These are phyloP conservation scores for Anarrhichthys ocellatus DNA, from an alignment of 2,113 vertebrate genomes.

Conservation along the genomic window DNA sequence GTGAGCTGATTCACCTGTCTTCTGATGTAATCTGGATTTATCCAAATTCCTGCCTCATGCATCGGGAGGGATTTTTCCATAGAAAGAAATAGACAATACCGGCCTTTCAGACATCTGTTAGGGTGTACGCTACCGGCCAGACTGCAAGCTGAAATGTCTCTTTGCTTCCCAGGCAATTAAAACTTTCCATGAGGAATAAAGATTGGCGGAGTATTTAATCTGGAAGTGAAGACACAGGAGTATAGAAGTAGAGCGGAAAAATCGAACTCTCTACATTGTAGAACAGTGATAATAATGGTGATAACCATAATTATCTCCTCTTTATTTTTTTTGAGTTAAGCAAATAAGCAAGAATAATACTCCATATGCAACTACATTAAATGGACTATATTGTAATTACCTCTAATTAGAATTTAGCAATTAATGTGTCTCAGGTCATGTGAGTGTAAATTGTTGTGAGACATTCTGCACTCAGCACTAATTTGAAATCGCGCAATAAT, in stretches of 20 bases:
- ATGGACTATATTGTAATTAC: constrained; percentile 60
- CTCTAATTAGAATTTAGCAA: constrained; percentile 70
- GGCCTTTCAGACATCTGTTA: constrained; percentile 31
- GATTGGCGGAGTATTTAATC: constrained; percentile 57
- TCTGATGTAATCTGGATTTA: constrained; percentile 71
- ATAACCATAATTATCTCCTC: constrained; percentile 28
- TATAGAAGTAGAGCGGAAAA: constrained; percentile 25
- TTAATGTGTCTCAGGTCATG: constrained; percentile 68
- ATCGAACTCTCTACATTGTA: constrained; percentile 32
- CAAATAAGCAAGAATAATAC: constrained; percentile 25
- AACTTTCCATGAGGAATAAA: constrained; percentile 62
- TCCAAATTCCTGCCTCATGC: constrained; percentile 60
- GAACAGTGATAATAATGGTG: neutral
- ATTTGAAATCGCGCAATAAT: constrained; percentile 74
- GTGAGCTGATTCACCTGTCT: constrained; percentile 68
- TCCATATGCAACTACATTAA: constrained; percentile 11
- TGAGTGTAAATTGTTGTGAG: constrained; percentile 71
- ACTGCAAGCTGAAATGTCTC: constrained; percentile 42
- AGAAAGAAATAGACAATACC: constrained; percentile 34
- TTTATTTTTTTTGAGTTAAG: constrained; percentile 11
- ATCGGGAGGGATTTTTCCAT: constrained; percentile 40
- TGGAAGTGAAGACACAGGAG: constrained; percentile 53
- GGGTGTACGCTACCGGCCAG: constrained; percentile 23
- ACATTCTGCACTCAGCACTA: constrained; percentile 58
- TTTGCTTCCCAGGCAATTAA: constrained; percentile 70